phyloP scores from a whole-genome alignment of 2,113 vertebrate species.

The Dolichallabes microphthalmus region DNA sequence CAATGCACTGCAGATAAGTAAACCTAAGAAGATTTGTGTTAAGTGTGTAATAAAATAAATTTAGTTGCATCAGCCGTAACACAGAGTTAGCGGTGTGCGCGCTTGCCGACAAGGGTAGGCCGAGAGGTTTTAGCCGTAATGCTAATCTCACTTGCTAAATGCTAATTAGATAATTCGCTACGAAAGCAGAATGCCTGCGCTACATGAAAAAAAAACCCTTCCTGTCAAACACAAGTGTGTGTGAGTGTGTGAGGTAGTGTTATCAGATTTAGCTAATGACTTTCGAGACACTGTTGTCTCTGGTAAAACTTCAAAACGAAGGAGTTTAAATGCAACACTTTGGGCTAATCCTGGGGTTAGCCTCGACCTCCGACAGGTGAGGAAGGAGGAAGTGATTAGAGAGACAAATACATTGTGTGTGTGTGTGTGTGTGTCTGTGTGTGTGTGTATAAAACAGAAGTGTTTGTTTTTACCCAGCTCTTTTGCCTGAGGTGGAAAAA shows the following conservation, averaged over 20 bases:
- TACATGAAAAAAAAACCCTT: not conserved
- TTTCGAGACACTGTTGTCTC: not conserved
- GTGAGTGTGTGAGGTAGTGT: not conserved
- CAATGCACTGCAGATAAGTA: not conserved
- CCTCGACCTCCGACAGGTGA: constrained; percentile 2
- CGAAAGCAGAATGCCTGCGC: not conserved
- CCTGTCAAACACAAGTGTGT: not conserved
- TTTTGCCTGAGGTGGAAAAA: not conserved
- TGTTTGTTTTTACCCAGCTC: not conserved
- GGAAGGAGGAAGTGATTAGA: not conserved
- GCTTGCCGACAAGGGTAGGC: not conserved
- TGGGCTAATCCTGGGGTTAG: not conserved
- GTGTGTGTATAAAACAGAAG: not conserved
- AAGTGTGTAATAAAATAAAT: not conserved
- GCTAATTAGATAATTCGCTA: not conserved
- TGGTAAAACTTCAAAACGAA: not conserved
- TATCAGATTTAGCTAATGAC: not conserved
- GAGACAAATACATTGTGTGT: constrained; percentile 1
- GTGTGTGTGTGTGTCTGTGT: not conserved
- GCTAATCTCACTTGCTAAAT: not conserved
- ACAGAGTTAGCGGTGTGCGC: not conserved
- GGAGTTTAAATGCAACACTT: not conserved
- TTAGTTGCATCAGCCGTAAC: not conserved
- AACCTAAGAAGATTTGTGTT: not conserved
- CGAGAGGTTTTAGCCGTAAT: not conserved